Base-by-base conservation (phyloP, 2,888 invertebrate species). In the Seladonia tumulorum region DNA sequence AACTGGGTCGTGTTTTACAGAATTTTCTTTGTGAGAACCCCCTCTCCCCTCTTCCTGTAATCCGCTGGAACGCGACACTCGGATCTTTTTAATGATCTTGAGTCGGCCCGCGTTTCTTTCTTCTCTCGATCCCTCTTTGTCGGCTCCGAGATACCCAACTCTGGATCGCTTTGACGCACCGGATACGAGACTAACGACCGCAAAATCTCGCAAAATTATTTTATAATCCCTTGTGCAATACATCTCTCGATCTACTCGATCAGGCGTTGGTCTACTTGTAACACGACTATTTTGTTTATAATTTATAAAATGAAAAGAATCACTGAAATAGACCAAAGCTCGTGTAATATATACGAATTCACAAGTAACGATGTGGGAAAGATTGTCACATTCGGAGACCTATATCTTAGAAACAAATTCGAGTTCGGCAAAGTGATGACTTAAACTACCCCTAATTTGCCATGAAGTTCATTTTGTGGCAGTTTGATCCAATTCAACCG, bases 1-100 rank as follows among this genome's bases (percentile, higher is more conserved):
- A 85, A 80, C 53, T 22, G 35, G 39, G 12, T 35, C 68, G 39
- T 68, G 68, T 68, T 68, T 42, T 39, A 42, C 39, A 39, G 39
- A 35, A 22, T 1, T 22, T 68, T 68, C 68, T n/a, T 68, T 35
- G 39, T 22, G 22, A 35, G 22, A 35, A 35, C 35, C 35, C 35
- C 35, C 35, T 35, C 35, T 3, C 35, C 35, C 35, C 2, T 0
- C 68, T 5, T 5, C 12, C 29, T 14, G 39, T 66, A 66, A 39
- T 39, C 22, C 68, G 22, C 12, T 22, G 39, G 39, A 68, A 68
- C 39, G n/a, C 39, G 39, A 8, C 39, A 39, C 68, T n/a, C 10
- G 39, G 39, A 68, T 39, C 39, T 22, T 68, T 68, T 39, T 39
- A 68, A 68, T 39, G 68, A 68, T 68, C 39, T 39, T 66, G 35